Evolutionary conservation across 2,888 invertebrate species (phyloP).

Genomic region (Helicoverpa assulta): DNA sequence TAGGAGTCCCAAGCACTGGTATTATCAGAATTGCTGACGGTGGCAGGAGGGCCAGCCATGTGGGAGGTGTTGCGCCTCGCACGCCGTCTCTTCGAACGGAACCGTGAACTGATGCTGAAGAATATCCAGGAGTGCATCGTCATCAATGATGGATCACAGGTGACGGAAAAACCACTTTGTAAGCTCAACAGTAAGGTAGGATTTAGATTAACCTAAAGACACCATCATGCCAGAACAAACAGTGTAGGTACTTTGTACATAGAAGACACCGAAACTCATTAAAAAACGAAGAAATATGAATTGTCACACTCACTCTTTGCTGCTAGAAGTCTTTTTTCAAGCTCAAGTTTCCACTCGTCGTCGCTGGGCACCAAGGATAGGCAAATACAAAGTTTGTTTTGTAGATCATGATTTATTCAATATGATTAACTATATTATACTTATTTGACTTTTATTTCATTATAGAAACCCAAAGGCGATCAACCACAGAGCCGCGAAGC

Average conservation of each 20-base stretch:
- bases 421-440: not conserved
- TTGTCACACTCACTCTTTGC: too few relatives aligned
- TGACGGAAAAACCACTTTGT: too few relatives aligned
- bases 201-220: too few relatives aligned
- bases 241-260: too few relatives aligned
- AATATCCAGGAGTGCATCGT: conserved; percentile 75
- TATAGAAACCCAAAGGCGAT: conserved; percentile 3
- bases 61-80: conserved; percentile 76
- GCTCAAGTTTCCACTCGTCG: too few relatives aligned
- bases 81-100: conserved; percentile 73
- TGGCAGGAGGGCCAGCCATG: conserved; percentile 83
- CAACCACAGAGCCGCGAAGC: not conserved
- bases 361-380: too few relatives aligned
- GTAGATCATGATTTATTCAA: not conserved
- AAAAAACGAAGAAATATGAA: too few relatives aligned
- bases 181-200: too few relatives aligned
- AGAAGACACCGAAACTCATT: too few relatives aligned
- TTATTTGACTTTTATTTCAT: not conserved
- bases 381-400: too few relatives aligned
- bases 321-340: too few relatives aligned
- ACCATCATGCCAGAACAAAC: too few relatives aligned
- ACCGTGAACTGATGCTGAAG: conserved; percentile 68
- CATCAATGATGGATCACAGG: conserved; percentile 57
- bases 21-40: conserved; percentile 76
- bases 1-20: conserved; percentile 82